Evolutionary conservation across 2,113 vertebrate genomes (phyloP), one percentile per base, ranked within the genome.

Genomic region (Etia nguti): DNA sequence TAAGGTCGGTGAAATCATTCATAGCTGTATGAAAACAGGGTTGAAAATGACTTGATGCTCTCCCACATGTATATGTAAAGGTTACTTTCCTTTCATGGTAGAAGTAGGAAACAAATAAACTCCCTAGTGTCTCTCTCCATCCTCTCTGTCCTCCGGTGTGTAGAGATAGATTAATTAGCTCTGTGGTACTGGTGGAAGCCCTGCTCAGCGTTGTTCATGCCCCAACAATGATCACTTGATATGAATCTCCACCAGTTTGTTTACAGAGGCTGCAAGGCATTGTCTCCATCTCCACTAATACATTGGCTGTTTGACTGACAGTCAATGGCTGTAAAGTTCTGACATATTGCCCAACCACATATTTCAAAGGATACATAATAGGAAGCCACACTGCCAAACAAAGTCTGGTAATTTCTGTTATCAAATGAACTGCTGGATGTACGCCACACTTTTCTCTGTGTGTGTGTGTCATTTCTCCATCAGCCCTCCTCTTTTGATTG

Each of bases 401-500:
- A 31, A 77, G 16, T 52, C 70, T 12, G 29, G 31, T 77, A n/a
- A 31, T 77, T 77, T n/a, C 26, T 77, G 43, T 50, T 50, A 73
- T 41, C 34, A 34, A 9, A 4, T 12, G 15, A 7, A 46, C 34
- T 18, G 20, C 43, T 77, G 24, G 70, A 50, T 77, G 6, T 13
- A 29, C 15, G 34, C 59, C 60, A 52, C 20, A 83, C 59, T 55
- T 54, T 77, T 70, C 70, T 12, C 29, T 54, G 12, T 41, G 31
- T 54, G 2, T 54, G 2, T 62, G 7, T 59, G 22, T 87, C 81
- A 83, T 57, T n/a, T 13, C 73, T 79, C 46, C 26, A 15, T 79
- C 57, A 54, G 73, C 22, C 9, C 46, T 52, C 11, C 16, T 85
- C 88, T 82, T 77, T 79, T 86, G 84, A 90, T 57, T 90, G 92